Base-by-base conservation (phyloP, 2,113 vertebrate genomes). In the Pygoscelis adeliae region DNA sequence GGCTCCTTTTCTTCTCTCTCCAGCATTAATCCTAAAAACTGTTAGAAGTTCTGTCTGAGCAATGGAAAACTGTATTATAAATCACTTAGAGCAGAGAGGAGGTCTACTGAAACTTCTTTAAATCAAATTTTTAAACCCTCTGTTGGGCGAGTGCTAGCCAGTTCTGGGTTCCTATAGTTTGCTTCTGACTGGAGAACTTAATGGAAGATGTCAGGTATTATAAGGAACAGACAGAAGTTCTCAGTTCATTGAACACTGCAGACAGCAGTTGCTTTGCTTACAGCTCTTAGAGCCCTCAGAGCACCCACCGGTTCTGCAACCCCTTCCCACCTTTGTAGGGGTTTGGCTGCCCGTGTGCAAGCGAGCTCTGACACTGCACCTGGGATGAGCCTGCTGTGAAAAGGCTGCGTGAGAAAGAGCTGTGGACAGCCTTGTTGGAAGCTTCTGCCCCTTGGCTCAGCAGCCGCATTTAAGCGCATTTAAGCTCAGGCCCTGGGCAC, bases 311-410 rank as follows among this genome's bases (percentile, higher is more conserved):
- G 26, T 22, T n/a, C 38, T 49, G 55, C 52, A 70, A 47, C 19
- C 34, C 46, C 29, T 70, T 74, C 70, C 20, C 55, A 47, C 47
- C 19, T 32, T 17, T 0, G 0, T 0, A 26, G 11, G 19, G 9
- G 10, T n/a, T 42, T 50, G 53, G n/a, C n/a, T 53, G 62, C 44
- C 63, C 0, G 0, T 11, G 23, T 1, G 0, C 10, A 46, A 38
- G 44, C 0, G 2, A 89, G 71, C n/a, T 83, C 82, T 23, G n/a
- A 46, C 14, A 13, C 15, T 10, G 23, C 11, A 16, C 34, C 18
- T 21, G 21, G 46, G 29, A 46, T 11, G 5, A 77, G 21, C 10
- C 34, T 44, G 47, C 23, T 26, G 47, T 30, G 38, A 29, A 42
- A 62, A 23, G 25, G 15, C 22, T 42, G 15, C 25, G 12, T 4